Conservation (phyloP, 1,140 invertebrate species). For the Drosophila insularis region DNA sequence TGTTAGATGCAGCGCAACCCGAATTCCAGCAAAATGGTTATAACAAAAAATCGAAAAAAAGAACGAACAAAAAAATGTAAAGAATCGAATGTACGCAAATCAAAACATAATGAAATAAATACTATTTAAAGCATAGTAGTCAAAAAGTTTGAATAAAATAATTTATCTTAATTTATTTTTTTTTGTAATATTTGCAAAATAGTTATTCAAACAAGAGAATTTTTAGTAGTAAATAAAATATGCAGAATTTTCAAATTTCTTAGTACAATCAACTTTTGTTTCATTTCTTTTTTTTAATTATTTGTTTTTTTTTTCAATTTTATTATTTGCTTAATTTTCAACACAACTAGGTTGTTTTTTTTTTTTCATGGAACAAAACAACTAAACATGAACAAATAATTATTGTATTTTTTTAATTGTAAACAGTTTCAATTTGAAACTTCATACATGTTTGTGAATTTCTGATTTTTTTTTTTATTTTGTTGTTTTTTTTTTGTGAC, state of each 20-base stretch:
- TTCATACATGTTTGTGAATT: conserved; percentile 82
- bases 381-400: conserved; percentile 81
- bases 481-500: conserved; percentile 61
- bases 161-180: conserved; percentile 15
- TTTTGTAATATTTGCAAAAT: conserved; percentile 74
- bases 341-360: conserved; percentile 43
- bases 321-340: conserved; percentile 63
- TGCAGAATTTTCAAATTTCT: conserved; percentile 77
- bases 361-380: conserved; percentile 74
- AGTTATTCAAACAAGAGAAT: conserved; percentile 71
- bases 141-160: conserved; percentile 54
- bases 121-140: conserved; percentile 53
- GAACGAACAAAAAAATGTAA: conserved; percentile 36
- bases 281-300: conserved; percentile 47
- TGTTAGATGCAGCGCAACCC: conserved; percentile 67
- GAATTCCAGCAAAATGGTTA: conserved; percentile 58
- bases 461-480: conserved; percentile 68
- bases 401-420: conserved; percentile 57
- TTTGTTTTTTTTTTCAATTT: conserved; percentile 44
- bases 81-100: conserved; percentile 31
- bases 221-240: conserved; percentile 70
- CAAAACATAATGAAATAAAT: conserved; percentile 38
- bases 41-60: conserved; percentile 32
- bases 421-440: conserved; percentile 79
- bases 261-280: conserved; percentile 28